These are phyloP conservation scores for Phoxinus dragarum DNA, from an alignment of 2,797 vertebrate genomes.

Conservation along the genomic window DNA sequence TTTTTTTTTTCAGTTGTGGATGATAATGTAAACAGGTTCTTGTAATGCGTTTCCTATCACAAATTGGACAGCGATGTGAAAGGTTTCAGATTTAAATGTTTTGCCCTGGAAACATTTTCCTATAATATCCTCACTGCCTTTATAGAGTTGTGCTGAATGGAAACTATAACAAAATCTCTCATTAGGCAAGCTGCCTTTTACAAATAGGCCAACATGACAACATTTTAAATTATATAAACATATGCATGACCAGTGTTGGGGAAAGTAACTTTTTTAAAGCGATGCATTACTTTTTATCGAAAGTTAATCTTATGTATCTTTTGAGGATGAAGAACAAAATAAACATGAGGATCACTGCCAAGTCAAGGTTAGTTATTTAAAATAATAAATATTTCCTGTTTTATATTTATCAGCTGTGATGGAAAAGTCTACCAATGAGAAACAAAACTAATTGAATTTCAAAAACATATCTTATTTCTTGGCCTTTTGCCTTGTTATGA, in stretches of 20 bases:
- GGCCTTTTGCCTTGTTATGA: not conserved
- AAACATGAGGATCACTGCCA: not conserved
- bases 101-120: constrained; percentile 1
- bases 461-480: not conserved
- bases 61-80: not conserved
- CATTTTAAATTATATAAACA: constrained; percentile 2
- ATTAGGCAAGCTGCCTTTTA: not conserved
- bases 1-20: not conserved
- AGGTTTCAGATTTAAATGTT: constrained; percentile 38
- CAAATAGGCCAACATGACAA: not conserved
- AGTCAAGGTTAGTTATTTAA: not conserved
- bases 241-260: not conserved
- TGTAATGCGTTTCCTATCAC: constrained; percentile 10
- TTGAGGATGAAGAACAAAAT: not conserved
- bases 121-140: not conserved
- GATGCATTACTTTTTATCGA: not conserved
- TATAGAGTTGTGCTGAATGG: not conserved
- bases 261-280: not conserved
- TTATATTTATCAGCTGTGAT: constrained; percentile 72
- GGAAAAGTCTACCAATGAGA: constrained; percentile 26
- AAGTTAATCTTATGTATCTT: not conserved
- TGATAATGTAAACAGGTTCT: constrained; percentile 15
- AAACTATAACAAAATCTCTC: not conserved
- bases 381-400: constrained; percentile 56
- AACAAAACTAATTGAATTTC: not conserved